phyloP scores from a whole-genome alignment of 2,888 invertebrate genomes.

The Drosophila paramelanica region DNA sequence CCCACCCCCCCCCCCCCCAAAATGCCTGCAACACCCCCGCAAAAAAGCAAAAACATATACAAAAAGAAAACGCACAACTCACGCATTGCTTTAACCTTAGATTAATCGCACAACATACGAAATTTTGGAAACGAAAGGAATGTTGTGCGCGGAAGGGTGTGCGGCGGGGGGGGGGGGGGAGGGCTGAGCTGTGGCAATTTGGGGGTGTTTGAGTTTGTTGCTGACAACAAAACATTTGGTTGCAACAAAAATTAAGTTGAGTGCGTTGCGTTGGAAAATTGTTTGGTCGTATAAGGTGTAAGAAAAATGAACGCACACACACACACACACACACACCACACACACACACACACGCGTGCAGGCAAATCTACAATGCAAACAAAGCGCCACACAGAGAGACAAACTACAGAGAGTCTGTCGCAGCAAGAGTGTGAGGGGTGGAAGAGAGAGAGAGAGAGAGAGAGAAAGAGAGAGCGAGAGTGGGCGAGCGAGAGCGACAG shows the following conservation, averaged over 20 bases:
- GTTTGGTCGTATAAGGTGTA: conserved; percentile 70
- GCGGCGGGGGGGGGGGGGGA: not conserved
- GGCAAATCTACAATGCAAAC: conserved; percentile 75
- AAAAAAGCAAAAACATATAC: not conserved
- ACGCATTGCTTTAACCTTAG: conserved; percentile 63
- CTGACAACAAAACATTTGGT: conserved; percentile 64
- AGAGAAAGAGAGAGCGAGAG: conserved; percentile 4
- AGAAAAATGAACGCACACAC: conserved; percentile 44
- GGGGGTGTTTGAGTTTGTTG: conserved; percentile 4
- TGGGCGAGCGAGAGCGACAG: conserved; percentile 3
- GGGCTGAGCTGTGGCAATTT: not conserved
- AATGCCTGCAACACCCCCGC: not conserved
- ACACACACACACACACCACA: conserved; percentile 36
- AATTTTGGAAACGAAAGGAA: conserved; percentile 9
- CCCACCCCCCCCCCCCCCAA: not conserved
- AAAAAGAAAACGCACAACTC: conserved; percentile 24
- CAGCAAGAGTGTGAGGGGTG: no score
- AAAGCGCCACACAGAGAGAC: conserved; percentile 31
- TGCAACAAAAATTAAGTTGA: conserved; percentile 80
- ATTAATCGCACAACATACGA: conserved; percentile 68
- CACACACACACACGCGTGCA: conserved; percentile 11
- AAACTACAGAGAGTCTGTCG: not conserved
- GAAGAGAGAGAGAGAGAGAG: not conserved
- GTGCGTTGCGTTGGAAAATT: conserved; percentile 74
- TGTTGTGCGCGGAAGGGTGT: not conserved